Evolutionary conservation across 2,888 invertebrate genomes (phyloP), one percentile per base, ranked within the genome.

Genomic region (Phorcus lineatus): DNA sequence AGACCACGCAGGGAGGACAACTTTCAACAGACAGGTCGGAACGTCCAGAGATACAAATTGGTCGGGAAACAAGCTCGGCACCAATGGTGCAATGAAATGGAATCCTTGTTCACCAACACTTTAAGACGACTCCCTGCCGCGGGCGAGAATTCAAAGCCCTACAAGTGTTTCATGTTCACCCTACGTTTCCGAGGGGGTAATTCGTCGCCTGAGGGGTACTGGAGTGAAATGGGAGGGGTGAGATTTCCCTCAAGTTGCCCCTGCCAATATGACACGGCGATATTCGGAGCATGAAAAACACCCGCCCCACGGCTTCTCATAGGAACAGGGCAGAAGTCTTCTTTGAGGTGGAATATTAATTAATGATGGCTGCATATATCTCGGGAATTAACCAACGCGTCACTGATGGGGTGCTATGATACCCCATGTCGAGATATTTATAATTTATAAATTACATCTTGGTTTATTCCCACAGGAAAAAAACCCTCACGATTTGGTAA

Each of bases 121-220:
- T 62, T 62, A 28, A 7, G 28, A 28, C 3, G 24, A 17, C 28
- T 24, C 62, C 62, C 62, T 31, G 24, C 62, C 28, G 28, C 11
- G 62, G 28, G 28, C 24, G 28, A 28, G 62, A 62, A 28, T 62
- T 62, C 62, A 62, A 62, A 62, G 62, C 62, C 62, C 28, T 31
- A 28, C 62, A 62, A 62, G 62, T 62, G 62, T 62, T 62, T 62
- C 62, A 62, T 62, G 62, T 62, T 62, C 28, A 28, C 28, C 28
- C 62, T 28, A 16, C 28, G 62, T 62, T 62, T 62, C 62, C 62
- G 62, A 62, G 62, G 62, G 62, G 62, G 62, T 62, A 62, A 62
- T 62, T 62, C 62, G 62, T 62, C 62, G 62, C 62, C 62, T 6
- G 62, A 62, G 62, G 62, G 62, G 62, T 24, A 28, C 28, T 62